Percentiles rank a stretch among this genome's conserved stretches.
Conservation (phyloP, 2,113 vertebrate genomes). For the Acrocephalus arundinaceus region DNA sequence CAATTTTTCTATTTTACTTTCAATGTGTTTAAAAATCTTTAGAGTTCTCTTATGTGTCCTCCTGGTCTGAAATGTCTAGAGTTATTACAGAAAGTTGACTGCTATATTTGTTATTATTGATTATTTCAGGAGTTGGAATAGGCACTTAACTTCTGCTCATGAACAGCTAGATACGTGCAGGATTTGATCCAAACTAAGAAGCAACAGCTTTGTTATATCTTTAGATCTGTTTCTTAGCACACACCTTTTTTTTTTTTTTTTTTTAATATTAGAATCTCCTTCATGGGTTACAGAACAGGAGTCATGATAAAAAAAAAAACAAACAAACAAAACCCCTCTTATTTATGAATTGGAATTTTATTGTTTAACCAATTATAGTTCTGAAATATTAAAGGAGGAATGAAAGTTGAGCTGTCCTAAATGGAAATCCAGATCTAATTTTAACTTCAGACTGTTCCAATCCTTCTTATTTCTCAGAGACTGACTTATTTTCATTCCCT, state of each 20-base stretch:
- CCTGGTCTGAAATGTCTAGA: not conserved
- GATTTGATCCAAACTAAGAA: slow-evolving; percentile 24
- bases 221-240: slow-evolving; percentile 16
- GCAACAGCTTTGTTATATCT: slow-evolving; percentile 5
- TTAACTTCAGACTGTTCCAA: not conserved
- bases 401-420: not conserved
- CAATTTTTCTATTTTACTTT: not conserved
- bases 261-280: not conserved
- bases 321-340: not conserved
- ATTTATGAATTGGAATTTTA: not conserved
- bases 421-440: slow-evolving; percentile 20
- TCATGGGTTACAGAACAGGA: slow-evolving; percentile 12
- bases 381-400: slow-evolving; percentile 6
- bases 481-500: not conserved
- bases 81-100: not conserved
- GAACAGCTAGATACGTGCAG: not conserved
- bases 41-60: not conserved
- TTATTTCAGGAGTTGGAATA: slow-evolving; percentile 29
- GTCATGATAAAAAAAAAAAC: not conserved
- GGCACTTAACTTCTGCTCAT: slow-evolving; percentile 16
- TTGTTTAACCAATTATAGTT: not conserved
- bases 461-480: not conserved
- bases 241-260: not conserved
- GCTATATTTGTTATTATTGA: not conserved
- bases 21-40: not conserved